A percentile compares a stretch with the other conserved stretches of the same genome.
phyloP scores from a whole-genome alignment of 2,113 vertebrate species.

The Calyptomena viridis region DNA sequence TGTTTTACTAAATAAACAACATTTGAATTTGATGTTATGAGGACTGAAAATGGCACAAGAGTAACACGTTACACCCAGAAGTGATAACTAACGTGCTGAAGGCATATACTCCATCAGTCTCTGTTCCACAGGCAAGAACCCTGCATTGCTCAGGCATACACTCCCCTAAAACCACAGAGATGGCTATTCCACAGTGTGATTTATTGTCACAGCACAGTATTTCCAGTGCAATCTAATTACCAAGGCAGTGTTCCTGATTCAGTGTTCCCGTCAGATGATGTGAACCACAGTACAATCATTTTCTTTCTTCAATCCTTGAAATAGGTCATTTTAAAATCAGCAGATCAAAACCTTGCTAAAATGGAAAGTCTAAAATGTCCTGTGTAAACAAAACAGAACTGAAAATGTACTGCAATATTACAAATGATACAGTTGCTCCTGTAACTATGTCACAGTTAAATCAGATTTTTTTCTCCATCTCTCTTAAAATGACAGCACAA shows the following conservation, averaged over 20 bases:
- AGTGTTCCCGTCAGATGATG: neutral
- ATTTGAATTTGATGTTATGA: neutral
- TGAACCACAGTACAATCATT: neutral
- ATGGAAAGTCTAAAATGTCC: neutral
- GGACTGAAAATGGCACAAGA: neutral
- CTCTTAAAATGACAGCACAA: constrained; percentile 14
- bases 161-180: neutral
- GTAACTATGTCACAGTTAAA: constrained; percentile 26
- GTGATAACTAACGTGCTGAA: neutral
- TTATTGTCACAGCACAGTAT: constrained; percentile 31
- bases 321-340: neutral
- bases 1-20: neutral
- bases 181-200: constrained; percentile 14
- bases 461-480: neutral
- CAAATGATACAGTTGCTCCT: neutral
- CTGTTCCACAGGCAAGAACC: neutral
- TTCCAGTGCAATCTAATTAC: constrained; percentile 44
- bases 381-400: constrained; percentile 26
- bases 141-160: neutral
- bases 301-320: constrained; percentile 2
- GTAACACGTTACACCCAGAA: neutral
- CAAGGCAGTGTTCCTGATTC: neutral
- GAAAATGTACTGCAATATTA: neutral
- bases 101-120: neutral
- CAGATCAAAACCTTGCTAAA: constrained; percentile 21